Conservation (phyloP, 2,888 invertebrate genomes). For the Brenthis daphne region DNA sequence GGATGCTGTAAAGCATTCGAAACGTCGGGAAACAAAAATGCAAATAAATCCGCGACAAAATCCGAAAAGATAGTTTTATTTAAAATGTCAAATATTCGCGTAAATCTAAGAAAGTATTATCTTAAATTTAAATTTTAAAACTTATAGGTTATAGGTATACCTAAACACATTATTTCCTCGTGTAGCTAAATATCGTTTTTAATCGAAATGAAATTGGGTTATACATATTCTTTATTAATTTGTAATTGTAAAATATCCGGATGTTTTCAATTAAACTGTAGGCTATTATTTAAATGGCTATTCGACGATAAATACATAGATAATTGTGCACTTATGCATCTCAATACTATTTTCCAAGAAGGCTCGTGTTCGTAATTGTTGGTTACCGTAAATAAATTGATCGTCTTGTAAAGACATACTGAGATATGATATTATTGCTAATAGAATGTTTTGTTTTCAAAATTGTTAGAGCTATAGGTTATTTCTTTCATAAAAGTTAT, state of each 20-base stretch:
- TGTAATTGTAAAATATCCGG: slow-evolving; percentile 20
- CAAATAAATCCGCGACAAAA: too few relatives aligned
- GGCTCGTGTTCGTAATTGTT: background rate
- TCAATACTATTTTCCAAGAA: background rate
- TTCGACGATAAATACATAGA: slow-evolving; percentile 18
- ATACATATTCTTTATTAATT: background rate
- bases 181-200: background rate
- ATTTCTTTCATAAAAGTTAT: too few relatives aligned
- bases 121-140: too few relatives aligned
- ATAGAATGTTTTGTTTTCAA: too few relatives aligned
- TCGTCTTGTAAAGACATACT: background rate
- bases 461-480: too few relatives aligned
- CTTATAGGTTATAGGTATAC: too few relatives aligned
- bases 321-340: slow-evolving; percentile 9
- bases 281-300: slow-evolving; percentile 12
- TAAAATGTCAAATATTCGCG: too few relatives aligned
- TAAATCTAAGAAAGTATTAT: too few relatives aligned
- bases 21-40: too few relatives aligned
- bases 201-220: background rate
- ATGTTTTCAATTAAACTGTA: slow-evolving; percentile 15
- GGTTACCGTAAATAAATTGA: slow-evolving; percentile 7
- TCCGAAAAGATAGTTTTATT: too few relatives aligned
- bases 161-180: background rate
- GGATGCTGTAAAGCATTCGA: too few relatives aligned
- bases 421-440: background rate